A percentile compares a stretch with the other conserved stretches of the same genome.
Evolutionary conservation across 2,113 vertebrate genomes (phyloP).

Genomic region (Odontophorus gujanensis): DNA sequence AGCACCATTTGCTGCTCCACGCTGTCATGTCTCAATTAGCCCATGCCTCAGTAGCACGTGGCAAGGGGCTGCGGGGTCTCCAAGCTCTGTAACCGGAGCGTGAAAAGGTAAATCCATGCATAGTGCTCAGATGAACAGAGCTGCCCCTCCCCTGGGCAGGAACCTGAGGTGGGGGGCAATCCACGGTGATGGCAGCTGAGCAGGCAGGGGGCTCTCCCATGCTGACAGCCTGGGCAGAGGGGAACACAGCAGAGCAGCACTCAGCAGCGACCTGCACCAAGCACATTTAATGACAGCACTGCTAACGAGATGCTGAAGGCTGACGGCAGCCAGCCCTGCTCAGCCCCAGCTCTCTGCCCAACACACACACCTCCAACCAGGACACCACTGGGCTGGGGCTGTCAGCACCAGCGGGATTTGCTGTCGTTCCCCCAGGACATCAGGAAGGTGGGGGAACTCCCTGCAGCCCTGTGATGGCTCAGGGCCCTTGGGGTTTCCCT

Average conservation of each 20-base stretch:
- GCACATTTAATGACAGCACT: not conserved
- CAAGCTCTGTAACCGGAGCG: not conserved
- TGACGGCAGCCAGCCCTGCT: not conserved
- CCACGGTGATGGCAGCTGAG: not conserved
- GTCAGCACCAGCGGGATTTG: not conserved
- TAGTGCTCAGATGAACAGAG: not conserved
- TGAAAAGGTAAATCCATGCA: not conserved
- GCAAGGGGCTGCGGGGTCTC: not conserved
- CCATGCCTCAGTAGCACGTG: rapidly evolving
- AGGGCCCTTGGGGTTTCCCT: not conserved
- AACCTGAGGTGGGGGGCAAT: rapidly evolving
- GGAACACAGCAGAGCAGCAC: rapidly evolving
- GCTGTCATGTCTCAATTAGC: conserved; percentile 31
- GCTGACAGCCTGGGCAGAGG: not conserved
- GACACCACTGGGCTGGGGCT: not conserved
- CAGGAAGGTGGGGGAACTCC: not conserved
- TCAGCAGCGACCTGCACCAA: not conserved
- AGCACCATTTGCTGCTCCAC: not conserved
- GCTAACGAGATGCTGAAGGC: not conserved
- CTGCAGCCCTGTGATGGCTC: not conserved
- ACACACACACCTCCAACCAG: not conserved
- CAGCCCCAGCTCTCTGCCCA: not conserved
- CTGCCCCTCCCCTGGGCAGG: not conserved
- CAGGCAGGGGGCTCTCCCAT: not conserved
- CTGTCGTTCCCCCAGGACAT: not conserved